These are phyloP conservation scores for Lacanobia wlatinum DNA, from an alignment of 2,888 invertebrate genomes.

Conservation along the genomic window DNA sequence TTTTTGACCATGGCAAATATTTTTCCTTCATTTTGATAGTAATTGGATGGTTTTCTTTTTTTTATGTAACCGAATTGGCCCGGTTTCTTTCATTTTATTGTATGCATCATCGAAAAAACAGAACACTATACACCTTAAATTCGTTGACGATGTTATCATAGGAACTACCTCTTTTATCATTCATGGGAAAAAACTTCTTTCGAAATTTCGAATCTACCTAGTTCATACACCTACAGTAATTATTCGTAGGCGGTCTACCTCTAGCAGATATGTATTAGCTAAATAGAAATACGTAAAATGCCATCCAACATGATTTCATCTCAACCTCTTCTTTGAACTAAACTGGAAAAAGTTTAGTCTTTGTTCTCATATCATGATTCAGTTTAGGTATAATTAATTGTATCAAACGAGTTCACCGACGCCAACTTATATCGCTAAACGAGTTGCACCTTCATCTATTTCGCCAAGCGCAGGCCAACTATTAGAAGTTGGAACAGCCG, in stretches of 20 bases:
- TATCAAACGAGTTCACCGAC: slow-evolving; percentile 38
- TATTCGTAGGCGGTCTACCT: not conserved
- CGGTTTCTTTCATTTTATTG: too few relatives aligned
- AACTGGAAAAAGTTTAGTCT: not conserved
- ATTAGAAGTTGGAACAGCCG: slow-evolving; percentile 65
- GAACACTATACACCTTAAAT: too few relatives aligned
- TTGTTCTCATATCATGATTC: slow-evolving; percentile 19
- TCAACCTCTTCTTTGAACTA: not conserved
- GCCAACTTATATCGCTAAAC: slow-evolving; percentile 47
- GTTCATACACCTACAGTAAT: too few relatives aligned
- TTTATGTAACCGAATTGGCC: too few relatives aligned
- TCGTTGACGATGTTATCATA: too few relatives aligned
- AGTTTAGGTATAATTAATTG: slow-evolving; percentile 41
- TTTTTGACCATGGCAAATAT: too few relatives aligned
- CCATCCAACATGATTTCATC: not conserved
- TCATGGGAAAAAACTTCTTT: too few relatives aligned
- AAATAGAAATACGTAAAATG: not conserved
- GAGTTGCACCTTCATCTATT: slow-evolving; percentile 61
- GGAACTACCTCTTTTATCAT: too few relatives aligned
- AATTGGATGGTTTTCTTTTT: too few relatives aligned
- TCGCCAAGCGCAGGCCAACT: slow-evolving; percentile 62
- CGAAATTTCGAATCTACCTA: too few relatives aligned
- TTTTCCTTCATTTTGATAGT: too few relatives aligned
- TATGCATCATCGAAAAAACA: too few relatives aligned
- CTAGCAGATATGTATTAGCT: not conserved